phyloP scores from a whole-genome alignment of 2,113 vertebrate genomes.

The Otis tarda region DNA sequence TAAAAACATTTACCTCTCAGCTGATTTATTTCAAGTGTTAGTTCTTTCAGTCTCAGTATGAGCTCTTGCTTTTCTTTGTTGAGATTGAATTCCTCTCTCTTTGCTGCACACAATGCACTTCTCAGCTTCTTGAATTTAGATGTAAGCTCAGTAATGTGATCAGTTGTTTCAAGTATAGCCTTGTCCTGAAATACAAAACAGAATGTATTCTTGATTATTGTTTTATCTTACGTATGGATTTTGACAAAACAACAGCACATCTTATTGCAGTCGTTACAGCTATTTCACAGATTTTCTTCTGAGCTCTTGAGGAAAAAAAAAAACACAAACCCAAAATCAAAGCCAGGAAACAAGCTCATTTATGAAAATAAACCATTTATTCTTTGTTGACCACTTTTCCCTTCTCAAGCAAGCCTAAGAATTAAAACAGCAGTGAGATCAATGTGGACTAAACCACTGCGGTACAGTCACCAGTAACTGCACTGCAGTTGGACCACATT shows the following conservation, averaged over 20 bases:
- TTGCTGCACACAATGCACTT: conserved; percentile 64
- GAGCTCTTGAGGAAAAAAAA: neutral
- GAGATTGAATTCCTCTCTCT: conserved; percentile 63
- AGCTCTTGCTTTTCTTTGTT: conserved; percentile 79
- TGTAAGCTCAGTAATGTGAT: conserved; percentile 78
- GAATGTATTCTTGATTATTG: neutral
- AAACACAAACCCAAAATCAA: neutral
- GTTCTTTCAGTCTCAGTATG: conserved; percentile 70
- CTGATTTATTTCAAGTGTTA: conserved; percentile 67
- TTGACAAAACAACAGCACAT: neutral
- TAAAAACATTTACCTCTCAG: conserved; percentile 78
- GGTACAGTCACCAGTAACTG: neutral
- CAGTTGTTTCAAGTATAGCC: conserved; percentile 80
- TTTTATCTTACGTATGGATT: neutral
- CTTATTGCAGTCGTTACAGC: neutral
- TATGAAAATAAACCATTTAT: neutral
- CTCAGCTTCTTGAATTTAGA: conserved; percentile 75
- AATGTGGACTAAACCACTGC: neutral
- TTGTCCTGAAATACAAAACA: conserved; percentile 75
- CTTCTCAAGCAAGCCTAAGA: neutral
- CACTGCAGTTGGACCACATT: neutral
- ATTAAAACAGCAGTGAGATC: neutral
- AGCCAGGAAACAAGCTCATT: neutral
- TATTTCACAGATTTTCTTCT: neutral
- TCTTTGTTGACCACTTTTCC: neutral